A percentile compares a stretch with the other conserved stretches of the same genome.
phyloP scores from a whole-genome alignment of 2,113 vertebrate genomes.

The Erinaceus europaeus region DNA sequence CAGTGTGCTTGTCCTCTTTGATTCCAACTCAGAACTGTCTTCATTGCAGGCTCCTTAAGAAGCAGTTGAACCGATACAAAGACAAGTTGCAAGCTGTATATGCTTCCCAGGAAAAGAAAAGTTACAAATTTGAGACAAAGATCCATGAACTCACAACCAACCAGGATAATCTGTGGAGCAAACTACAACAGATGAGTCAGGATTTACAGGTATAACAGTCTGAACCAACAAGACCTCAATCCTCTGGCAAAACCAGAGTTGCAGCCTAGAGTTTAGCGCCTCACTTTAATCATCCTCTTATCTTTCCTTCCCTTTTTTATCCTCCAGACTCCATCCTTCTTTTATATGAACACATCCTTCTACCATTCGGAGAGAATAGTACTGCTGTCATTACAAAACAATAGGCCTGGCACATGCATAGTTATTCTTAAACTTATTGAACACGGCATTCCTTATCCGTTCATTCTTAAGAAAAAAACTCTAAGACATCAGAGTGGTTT shows the following conservation, averaged over 20 bases:
- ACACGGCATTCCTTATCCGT: neutral
- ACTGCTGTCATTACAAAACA: neutral
- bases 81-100: slow-evolving; percentile 83
- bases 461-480: neutral
- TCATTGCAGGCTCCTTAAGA: slow-evolving; percentile 84
- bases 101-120: slow-evolving; percentile 82
- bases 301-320: neutral
- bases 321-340: neutral
- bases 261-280: neutral
- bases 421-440: neutral
- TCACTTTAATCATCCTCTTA: neutral
- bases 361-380: neutral
- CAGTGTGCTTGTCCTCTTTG: neutral
- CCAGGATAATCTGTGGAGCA: slow-evolving; percentile 80
- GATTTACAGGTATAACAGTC: slow-evolving; percentile 74
- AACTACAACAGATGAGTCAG: slow-evolving; percentile 63
- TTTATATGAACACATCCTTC: too few species aligned
- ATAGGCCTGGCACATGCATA: neutral
- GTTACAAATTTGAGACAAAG: slow-evolving; percentile 82
- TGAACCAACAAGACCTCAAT: neutral
- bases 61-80: slow-evolving; percentile 81
- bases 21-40: neutral
- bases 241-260: too few species aligned
- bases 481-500: neutral
- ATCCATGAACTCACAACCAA: slow-evolving; percentile 80